Evolutionary conservation across 2,888 invertebrate species (phyloP), one percentile per base, ranked within the genome.

Genomic region (Lysandra bellargus): DNA sequence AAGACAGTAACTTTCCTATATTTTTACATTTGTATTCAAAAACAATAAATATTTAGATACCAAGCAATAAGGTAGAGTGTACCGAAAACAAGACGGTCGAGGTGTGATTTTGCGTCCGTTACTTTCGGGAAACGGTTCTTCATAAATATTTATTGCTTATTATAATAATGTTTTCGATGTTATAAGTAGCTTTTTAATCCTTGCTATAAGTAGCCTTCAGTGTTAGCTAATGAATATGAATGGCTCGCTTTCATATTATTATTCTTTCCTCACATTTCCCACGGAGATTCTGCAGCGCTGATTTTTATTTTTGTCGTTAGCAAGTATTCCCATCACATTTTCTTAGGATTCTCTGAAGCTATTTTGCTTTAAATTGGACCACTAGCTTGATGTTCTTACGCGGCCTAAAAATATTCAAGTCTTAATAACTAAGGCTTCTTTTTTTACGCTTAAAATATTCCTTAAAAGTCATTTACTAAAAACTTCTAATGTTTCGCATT

Each of bases 221-320:
- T 69, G 69, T 69, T 69, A 69, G 69, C 69, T 69, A 69, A 69
- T 69, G 69, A 69, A 69, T 69, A 69, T 69, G 69, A 69, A 69
- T 69, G 69, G 33, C 69, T 69, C 17, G 33, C 69, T 69, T 69
- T 37, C 69, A 69, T 69, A 37, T 69, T 69, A 69, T 69, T 37
- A 69, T 69, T 69, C 69, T 69, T 69, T 69, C 69, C 33, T 33
- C 69, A 37, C 69, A 69, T 69, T 69, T 69, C 69, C 69, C 69
- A 69, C 33, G 33, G 69, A 69, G 33, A 69, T 69, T 37, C 14
- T 69, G 69, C 69, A 69, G 69, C 69, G 69, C 69, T 37, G 69
- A 69, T 69, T 69, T 69, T 69, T 69, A 69, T 69, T 69, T 69
- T 69, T 69, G 17, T 69, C 69, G 33, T 69, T 69, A 69, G 69